Conservation (phyloP, 2,888 invertebrate species). For the Siphlonurus alternatus region DNA sequence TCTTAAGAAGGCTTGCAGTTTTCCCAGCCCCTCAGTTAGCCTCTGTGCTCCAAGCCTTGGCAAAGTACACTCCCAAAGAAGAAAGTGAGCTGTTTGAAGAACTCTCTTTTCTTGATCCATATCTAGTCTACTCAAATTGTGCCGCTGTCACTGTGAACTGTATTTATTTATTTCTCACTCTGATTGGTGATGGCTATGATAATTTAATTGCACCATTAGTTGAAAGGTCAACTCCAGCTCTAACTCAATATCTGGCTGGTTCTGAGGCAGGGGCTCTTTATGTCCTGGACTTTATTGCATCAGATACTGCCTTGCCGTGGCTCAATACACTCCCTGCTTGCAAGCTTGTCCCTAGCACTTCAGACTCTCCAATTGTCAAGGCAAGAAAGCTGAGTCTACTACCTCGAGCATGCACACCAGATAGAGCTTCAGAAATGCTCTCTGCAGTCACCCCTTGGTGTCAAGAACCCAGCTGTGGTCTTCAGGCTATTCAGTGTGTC, state of each 20-base stretch:
- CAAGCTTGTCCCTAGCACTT: not conserved
- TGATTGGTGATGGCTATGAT: conserved; percentile 9
- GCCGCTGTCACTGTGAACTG: conserved; percentile 14
- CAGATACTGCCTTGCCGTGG: not conserved
- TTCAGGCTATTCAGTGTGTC: not conserved
- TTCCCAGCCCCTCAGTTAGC: conserved; percentile 14
- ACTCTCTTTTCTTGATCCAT: conserved; percentile 13
- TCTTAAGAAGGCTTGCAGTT: conserved; percentile 10
- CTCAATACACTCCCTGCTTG: not conserved
- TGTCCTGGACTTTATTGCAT: not conserved
- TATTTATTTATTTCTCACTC: conserved; percentile 12
- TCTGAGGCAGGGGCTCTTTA: not conserved
- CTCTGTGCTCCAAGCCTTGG: conserved; percentile 13
- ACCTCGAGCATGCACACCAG: not conserved
- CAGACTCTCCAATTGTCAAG: not conserved
- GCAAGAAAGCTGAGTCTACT: not conserved
- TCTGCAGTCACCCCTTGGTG: not conserved
- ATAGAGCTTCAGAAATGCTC: not conserved
- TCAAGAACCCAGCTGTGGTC: not conserved
- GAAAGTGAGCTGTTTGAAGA: conserved; percentile 14
- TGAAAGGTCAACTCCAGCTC: not conserved
- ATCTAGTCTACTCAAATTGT: conserved; percentile 10
- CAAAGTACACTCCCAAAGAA: conserved; percentile 13
- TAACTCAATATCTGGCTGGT: not conserved
- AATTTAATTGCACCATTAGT: conserved; percentile 8